phyloP scores from a whole-genome alignment of 1,140 invertebrate species.

The Drosophila kurseongensis region DNA sequence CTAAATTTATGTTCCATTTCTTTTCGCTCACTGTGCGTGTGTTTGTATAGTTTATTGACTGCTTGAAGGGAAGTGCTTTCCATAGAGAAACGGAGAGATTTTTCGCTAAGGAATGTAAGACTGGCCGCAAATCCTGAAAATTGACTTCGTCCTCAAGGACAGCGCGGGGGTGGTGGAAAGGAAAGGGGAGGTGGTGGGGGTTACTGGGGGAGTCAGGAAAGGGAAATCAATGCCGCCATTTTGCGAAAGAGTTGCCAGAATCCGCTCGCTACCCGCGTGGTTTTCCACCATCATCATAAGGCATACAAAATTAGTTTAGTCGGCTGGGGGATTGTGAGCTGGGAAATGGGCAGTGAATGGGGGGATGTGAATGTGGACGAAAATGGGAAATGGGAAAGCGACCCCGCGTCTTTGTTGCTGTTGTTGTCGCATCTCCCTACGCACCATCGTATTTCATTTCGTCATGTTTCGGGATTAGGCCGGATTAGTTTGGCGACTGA shows the following conservation, averaged over 20 bases:
- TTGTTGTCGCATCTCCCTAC: constrained; percentile 61
- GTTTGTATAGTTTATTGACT: constrained; percentile 83
- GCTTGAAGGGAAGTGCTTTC: constrained; percentile 81
- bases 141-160: constrained; percentile 70
- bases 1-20: not conserved
- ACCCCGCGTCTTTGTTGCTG: constrained; percentile 24
- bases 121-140: constrained; percentile 82
- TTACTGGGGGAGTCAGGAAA: constrained; percentile 9
- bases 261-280: constrained; percentile 37
- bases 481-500: constrained; percentile 81
- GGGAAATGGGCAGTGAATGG: constrained; percentile 15
- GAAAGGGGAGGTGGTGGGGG: not conserved
- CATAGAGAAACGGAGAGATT: constrained; percentile 68
- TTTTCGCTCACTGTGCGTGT: constrained; percentile 42
- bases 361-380: constrained; percentile 9
- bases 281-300: constrained; percentile 60
- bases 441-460: constrained; percentile 84
- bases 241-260: constrained; percentile 75
- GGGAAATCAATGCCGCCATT: constrained; percentile 81
- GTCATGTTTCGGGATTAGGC: constrained; percentile 84
- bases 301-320: constrained; percentile 79
- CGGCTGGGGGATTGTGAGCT: constrained; percentile 25
- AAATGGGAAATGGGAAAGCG: constrained; percentile 15
- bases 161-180: not conserved
- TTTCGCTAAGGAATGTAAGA: constrained; percentile 78